A percentile compares a stretch with the other conserved stretches of the same genome.
Conservation (phyloP, 2,888 invertebrate genomes). For the Crioceris asparagi region DNA sequence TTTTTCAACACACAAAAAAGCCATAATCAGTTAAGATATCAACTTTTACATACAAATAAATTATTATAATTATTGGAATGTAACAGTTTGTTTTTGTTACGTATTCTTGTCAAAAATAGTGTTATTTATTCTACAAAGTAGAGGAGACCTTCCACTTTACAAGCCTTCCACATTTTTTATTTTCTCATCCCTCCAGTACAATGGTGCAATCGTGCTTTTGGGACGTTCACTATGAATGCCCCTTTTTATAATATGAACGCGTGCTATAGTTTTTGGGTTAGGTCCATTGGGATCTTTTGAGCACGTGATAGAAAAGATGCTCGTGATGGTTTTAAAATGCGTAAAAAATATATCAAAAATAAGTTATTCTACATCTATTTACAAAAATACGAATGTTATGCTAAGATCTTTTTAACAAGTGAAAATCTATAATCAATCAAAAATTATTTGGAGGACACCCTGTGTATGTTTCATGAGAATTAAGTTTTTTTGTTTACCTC, state of each 20-base stretch:
- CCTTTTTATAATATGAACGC: no score
- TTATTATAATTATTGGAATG: slow-evolving; percentile 29
- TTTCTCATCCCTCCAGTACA: neutral
- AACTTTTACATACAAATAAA: slow-evolving; percentile 20
- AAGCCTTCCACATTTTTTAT: slow-evolving; percentile 9
- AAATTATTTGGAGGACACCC: neutral
- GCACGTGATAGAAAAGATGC: no score
- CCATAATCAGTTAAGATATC: slow-evolving; percentile 24
- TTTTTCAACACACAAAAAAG: slow-evolving; percentile 37
- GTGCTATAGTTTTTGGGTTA: no score
- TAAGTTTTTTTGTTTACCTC: no score
- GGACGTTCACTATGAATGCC: no score
- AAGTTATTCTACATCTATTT: no score
- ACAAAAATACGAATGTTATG: no score
- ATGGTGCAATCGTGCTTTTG: neutral
- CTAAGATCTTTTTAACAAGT: neutral
- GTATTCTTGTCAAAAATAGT: slow-evolving; percentile 36
- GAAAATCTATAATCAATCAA: neutral
- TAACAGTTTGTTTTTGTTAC: slow-evolving; percentile 27
- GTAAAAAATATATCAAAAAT: no score
- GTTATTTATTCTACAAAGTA: slow-evolving; percentile 23
- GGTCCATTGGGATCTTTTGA: no score
- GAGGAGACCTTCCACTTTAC: slow-evolving; percentile 10
- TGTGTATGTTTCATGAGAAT: no score
- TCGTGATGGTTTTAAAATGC: no score